Conservation (phyloP, 2,113 vertebrate genomes). For the Melanotaenia duboulayi region DNA sequence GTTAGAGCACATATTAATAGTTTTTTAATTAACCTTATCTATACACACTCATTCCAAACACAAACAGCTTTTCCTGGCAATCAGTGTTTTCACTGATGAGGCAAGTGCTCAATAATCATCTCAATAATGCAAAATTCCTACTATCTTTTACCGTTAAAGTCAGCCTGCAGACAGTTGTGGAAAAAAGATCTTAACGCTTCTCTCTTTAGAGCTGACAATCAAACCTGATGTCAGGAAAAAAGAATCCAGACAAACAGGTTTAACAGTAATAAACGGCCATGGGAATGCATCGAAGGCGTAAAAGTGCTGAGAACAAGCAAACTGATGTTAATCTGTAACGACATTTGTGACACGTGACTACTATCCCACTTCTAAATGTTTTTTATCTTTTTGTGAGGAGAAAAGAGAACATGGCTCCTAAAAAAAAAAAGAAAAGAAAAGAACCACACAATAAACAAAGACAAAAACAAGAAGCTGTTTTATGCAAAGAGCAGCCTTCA, state of each 20-base stretch:
- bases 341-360: conserved; percentile 42
- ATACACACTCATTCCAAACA: conserved; percentile 12
- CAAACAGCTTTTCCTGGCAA: conserved; percentile 7
- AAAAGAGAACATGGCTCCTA: too few relatives aligned
- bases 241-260: conserved; percentile 39
- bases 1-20: conserved; percentile 14
- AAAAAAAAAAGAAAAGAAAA: too few relatives aligned
- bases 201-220: conserved; percentile 55
- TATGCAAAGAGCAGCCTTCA: conserved; percentile 15
- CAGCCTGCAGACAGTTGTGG: conserved; percentile 22
- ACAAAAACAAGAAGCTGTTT: background rate
- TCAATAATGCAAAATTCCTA: conserved; percentile 38
- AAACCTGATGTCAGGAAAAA: conserved; percentile 11
- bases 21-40: conserved; percentile 28
- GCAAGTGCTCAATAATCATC: conserved; percentile 8
- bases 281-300: conserved; percentile 57
- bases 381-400: too few relatives aligned
- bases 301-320: conserved; percentile 61
- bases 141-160: conserved; percentile 30
- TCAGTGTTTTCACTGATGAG: conserved; percentile 9
- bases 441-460: background rate
- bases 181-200: conserved; percentile 3
- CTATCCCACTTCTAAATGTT: conserved; percentile 42
- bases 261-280: conserved; percentile 42
- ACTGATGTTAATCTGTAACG: conserved; percentile 56